Conservation (phyloP, 2,797 vertebrate genomes). For the Enteromius radiatus region DNA sequence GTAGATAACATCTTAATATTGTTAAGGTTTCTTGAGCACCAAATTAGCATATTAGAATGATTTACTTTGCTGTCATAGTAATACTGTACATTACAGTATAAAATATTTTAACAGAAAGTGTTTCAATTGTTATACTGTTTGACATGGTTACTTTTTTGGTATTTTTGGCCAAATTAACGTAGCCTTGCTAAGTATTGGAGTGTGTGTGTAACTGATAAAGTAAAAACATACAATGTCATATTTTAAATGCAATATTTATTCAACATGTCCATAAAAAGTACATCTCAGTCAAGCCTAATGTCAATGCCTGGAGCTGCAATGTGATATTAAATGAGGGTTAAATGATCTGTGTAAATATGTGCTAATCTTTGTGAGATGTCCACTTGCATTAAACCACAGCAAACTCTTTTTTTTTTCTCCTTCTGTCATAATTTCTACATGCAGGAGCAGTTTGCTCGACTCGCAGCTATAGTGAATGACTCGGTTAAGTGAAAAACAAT, state of each 20-base stretch:
- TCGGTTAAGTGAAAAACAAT: constrained; percentile 21
- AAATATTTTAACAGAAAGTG: neutral
- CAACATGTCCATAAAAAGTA: constrained; percentile 26
- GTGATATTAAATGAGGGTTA: constrained; percentile 21
- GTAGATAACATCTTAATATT: neutral
- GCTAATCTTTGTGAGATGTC: constrained; percentile 2
- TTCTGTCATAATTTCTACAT: constrained; percentile 5
- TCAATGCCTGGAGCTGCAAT: constrained; percentile 2
- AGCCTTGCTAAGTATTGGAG: neutral
- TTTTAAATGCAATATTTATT: constrained; percentile 45
- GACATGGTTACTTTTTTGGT: neutral
- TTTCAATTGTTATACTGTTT: neutral
- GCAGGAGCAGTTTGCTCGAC: neutral
- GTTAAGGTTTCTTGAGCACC: neutral
- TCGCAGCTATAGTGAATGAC: neutral
- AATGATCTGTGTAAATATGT: constrained; percentile 18
- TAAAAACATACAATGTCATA: neutral
- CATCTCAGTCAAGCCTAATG: constrained; percentile 31
- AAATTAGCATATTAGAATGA: neutral
- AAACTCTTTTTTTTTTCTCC: neutral
- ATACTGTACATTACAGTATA: neutral
- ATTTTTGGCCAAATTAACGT: neutral
- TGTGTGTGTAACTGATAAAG: neutral
- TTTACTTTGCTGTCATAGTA: neutral
- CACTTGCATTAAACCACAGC: constrained; percentile 29